These are phyloP conservation scores for Geophilus truncorum DNA, from an alignment of 2,888 invertebrate genomes.

Conservation along the genomic window DNA sequence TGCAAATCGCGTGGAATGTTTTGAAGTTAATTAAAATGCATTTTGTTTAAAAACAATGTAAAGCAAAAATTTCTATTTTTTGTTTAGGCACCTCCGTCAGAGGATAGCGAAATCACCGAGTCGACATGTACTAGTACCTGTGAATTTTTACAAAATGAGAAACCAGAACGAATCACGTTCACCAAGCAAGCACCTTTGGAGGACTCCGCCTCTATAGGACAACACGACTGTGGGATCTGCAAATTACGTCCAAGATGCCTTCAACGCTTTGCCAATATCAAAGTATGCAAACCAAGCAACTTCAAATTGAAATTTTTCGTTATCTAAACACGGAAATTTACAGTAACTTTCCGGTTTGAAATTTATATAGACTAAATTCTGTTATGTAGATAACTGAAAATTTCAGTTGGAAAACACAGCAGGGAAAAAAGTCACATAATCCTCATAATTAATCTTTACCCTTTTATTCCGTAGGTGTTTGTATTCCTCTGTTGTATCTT, in stretches of 20 bases:
- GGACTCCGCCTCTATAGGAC: conserved; percentile 49
- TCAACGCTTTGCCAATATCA: conserved; percentile 83
- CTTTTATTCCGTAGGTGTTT: conserved; percentile 63
- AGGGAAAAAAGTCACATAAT: too few species aligned
- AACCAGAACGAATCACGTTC: neutral
- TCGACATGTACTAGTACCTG: conserved; percentile 37
- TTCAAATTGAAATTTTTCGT: neutral
- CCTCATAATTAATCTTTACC: conserved; percentile 33
- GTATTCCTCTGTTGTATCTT: conserved; percentile 82
- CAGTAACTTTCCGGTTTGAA: too few species aligned
- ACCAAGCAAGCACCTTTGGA: neutral
- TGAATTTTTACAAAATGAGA: conserved; percentile 33
- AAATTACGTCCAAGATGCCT: conserved; percentile 77
- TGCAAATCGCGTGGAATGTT: too few species aligned
- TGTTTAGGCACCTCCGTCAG: conserved; percentile 32
- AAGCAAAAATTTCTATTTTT: neutral
- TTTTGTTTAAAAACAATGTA: neutral
- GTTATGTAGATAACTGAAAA: too few species aligned
- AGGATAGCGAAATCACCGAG: conserved; percentile 37
- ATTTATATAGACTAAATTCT: too few species aligned
- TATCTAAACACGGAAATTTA: neutral
- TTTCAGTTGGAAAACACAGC: too few species aligned
- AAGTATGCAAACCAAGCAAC: conserved; percentile 54
- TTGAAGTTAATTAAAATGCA: too few species aligned
- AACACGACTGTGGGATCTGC: conserved; percentile 81